phyloP scores from a whole-genome alignment of 2,113 vertebrate species.

The Pristiophorus japonicus region DNA sequence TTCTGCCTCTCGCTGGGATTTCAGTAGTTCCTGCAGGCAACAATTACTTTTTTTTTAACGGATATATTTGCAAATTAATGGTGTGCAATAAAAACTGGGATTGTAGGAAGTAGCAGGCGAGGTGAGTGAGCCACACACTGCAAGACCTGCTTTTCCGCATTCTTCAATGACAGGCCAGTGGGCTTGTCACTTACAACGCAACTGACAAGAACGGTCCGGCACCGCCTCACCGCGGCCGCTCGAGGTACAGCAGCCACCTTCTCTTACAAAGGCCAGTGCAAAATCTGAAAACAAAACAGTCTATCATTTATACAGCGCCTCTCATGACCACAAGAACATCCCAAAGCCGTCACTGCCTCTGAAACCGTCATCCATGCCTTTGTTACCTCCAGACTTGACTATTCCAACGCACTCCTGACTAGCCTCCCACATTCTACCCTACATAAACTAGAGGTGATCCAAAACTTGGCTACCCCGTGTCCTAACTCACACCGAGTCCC shows the following conservation, averaged over 20 bases:
- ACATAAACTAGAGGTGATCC: too few relatives aligned
- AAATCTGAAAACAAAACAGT: too few relatives aligned
- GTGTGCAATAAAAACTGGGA: neutral
- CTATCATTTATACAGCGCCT: neutral
- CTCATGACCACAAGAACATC: neutral
- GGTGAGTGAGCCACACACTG: neutral
- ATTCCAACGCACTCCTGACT: too few relatives aligned
- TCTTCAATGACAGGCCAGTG: neutral
- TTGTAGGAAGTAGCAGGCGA: neutral
- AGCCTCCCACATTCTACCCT: too few relatives aligned
- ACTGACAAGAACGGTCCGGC: neutral
- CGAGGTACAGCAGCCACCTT: neutral
- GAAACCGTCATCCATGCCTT: too few relatives aligned
- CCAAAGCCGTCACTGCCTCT: neutral
- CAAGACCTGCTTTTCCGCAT: neutral
- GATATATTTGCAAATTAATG: neutral
- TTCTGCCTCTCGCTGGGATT: neutral
- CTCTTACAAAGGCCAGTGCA: too few relatives aligned
- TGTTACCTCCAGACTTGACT: too few relatives aligned
- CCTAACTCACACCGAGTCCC: too few relatives aligned
- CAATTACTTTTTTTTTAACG: neutral
- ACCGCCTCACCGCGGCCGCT: slow-evolving; percentile 14
- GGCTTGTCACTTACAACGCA: neutral
- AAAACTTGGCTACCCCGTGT: too few relatives aligned
- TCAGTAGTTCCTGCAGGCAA: neutral